These are phyloP conservation scores for Pipistrellus kuhlii DNA, from an alignment of 2,797 vertebrate genomes.

Conservation along the genomic window DNA sequence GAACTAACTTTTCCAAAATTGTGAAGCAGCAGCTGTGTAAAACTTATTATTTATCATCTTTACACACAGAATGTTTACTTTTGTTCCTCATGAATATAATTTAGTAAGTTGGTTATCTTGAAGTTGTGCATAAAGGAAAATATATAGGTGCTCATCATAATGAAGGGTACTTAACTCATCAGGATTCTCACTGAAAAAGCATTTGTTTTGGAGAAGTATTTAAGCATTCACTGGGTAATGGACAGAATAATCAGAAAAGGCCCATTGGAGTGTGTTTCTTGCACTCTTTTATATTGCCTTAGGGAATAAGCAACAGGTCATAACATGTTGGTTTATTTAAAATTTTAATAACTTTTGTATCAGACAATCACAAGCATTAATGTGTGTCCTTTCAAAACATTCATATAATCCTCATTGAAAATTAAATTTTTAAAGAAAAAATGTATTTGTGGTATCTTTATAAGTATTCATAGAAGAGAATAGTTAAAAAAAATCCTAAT, in stretches of 20 bases:
- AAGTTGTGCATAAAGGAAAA: constrained; percentile 48
- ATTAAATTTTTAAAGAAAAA: not conserved
- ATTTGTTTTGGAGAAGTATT: constrained; percentile 70
- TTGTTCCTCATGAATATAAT: constrained; percentile 42
- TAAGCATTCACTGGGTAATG: constrained; percentile 56
- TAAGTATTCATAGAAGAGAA: not conserved
- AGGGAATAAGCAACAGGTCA: constrained; percentile 59
- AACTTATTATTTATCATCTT: constrained; percentile 68
- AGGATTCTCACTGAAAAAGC: constrained; percentile 67
- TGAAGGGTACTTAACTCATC: constrained; percentile 68
- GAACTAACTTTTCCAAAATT: constrained; percentile 66
- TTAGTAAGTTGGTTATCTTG: constrained; percentile 57
- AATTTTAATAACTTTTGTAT: constrained; percentile 22
- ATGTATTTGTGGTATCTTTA: not conserved
- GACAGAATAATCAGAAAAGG: constrained; percentile 62
- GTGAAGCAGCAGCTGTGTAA: constrained; percentile 60
- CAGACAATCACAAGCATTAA: constrained; percentile 48
- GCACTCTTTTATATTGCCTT: constrained; percentile 37
- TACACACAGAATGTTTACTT: constrained; percentile 34
- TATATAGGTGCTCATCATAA: constrained; percentile 31
- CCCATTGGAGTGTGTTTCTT: constrained; percentile 46
- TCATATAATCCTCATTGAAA: constrained; percentile 23
- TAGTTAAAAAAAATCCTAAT: not conserved
- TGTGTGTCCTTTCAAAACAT: constrained; percentile 25
- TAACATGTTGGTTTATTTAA: constrained; percentile 66